A percentile compares a stretch with the other conserved stretches of the same genome.
phyloP scores from a whole-genome alignment of 1,140 invertebrate species.

The Drosophila kanapiae region DNA sequence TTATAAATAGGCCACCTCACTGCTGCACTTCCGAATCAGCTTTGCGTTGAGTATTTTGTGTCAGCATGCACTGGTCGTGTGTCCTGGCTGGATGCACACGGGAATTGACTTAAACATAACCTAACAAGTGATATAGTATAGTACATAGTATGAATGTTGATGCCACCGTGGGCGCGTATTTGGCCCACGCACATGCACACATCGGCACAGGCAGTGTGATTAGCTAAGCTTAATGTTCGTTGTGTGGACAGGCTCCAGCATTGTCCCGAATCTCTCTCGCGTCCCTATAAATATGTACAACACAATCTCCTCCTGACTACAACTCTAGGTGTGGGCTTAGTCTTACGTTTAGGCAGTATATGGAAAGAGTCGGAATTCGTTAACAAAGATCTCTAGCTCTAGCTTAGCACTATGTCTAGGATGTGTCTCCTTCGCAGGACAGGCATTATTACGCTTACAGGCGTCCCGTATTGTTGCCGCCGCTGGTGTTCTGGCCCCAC shows the following conservation, averaged over 20 bases:
- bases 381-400: constrained; percentile 54
- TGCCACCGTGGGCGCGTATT: constrained; percentile 11
- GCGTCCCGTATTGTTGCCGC: constrained; percentile 74
- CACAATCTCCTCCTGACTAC: constrained; percentile 58
- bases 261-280: constrained; percentile 32
- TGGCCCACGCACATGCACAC: constrained; percentile 39
- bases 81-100: constrained; percentile 32
- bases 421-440: constrained; percentile 4
- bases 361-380: constrained; percentile 60
- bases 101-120: constrained; percentile 70
- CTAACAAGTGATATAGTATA: constrained; percentile 74
- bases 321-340: constrained; percentile 54
- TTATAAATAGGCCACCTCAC: constrained; percentile 58
- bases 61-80: constrained; percentile 81
- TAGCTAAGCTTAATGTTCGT: constrained; percentile 83
- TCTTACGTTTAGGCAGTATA: constrained; percentile 46
- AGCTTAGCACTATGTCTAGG: constrained; percentile 53
- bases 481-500: constrained; percentile 76
- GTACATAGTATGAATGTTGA: constrained; percentile 63
- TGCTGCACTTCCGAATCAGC: constrained; percentile 61
- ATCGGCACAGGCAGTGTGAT: constrained; percentile 81
- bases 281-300: constrained; percentile 57
- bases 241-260: constrained; percentile 68
- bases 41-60: constrained; percentile 73
- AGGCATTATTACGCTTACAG: constrained; percentile 42